Evolutionary conservation across 2,797 vertebrate genomes (phyloP).

Genomic region (Thaleichthys pacificus): DNA sequence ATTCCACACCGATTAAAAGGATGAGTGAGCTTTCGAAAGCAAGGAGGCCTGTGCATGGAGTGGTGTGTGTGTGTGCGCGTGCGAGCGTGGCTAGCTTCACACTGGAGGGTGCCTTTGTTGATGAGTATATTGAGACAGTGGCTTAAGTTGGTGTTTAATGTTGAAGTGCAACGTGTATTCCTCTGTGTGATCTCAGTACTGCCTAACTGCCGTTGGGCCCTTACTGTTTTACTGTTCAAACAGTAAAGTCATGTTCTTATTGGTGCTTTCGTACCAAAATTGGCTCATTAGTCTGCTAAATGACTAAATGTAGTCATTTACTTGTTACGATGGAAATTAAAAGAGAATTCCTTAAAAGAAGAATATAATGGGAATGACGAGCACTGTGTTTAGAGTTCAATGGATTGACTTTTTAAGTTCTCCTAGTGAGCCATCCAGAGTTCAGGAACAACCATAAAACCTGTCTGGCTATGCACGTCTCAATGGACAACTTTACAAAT

Average conservation of each 20-base stretch:
- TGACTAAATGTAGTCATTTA: too few species aligned
- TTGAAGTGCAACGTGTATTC: slow-evolving; percentile 39
- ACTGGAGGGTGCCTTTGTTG: background rate
- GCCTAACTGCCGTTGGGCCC: too few species aligned
- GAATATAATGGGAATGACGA: too few species aligned
- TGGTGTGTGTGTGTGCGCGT: slow-evolving; percentile 16
- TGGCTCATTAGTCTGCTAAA: too few species aligned
- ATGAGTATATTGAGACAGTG: background rate
- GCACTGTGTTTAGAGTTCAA: background rate
- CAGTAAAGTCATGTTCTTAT: too few species aligned
- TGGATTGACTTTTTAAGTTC: background rate
- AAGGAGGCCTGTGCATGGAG: slow-evolving; percentile 47
- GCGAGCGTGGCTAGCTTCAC: background rate
- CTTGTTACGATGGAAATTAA: too few species aligned
- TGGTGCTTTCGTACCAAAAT: too few species aligned
- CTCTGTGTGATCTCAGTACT: background rate
- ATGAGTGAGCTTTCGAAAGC: slow-evolving; percentile 74
- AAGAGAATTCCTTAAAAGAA: too few species aligned
- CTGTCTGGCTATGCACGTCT: background rate
- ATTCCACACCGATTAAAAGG: slow-evolving; percentile 81
- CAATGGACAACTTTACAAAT: slow-evolving; percentile 12
- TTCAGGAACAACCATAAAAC: background rate
- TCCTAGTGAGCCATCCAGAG: background rate
- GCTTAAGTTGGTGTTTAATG: background rate
- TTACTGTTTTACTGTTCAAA: too few species aligned